A percentile compares a stretch with the other conserved stretches of the same genome.
These are phyloP conservation scores for Pseudomyrmex flavicornis DNA, from an alignment of 1,140 invertebrate species.

Conservation along the genomic window DNA sequence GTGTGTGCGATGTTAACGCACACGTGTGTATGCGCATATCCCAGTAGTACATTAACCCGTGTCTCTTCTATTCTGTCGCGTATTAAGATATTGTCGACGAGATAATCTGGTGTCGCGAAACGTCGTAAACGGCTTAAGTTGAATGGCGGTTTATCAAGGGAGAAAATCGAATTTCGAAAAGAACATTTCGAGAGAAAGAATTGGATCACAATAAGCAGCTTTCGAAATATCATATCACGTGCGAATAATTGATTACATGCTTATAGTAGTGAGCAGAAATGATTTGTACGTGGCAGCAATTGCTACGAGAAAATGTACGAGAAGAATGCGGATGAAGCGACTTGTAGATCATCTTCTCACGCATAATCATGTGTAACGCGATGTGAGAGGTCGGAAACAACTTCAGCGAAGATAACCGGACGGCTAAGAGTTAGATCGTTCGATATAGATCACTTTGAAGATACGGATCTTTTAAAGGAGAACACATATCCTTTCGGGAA, in stretches of 20 bases:
- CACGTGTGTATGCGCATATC: not conserved
- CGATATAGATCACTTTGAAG: constrained; percentile 40
- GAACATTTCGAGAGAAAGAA: too few species aligned
- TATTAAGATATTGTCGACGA: constrained; percentile 20
- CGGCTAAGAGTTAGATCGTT: constrained; percentile 27
- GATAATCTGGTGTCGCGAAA: constrained; percentile 19
- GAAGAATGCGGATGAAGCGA: constrained; percentile 28
- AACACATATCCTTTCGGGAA: constrained; percentile 5
- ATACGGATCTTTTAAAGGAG: constrained; percentile 41
- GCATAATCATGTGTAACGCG: constrained; percentile 40
- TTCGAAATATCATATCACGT: too few species aligned
- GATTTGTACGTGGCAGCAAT: not conserved
- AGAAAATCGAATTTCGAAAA: not conserved
- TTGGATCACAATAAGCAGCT: too few species aligned
- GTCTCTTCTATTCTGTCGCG: not conserved
- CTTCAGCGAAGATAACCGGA: constrained; percentile 28
- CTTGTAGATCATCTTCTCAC: constrained; percentile 26
- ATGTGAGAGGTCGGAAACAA: constrained; percentile 37
- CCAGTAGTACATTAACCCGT: constrained; percentile 59
- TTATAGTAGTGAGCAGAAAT: too few species aligned
- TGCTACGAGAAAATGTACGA: not conserved
- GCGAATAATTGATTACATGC: too few species aligned
- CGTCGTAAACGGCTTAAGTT: constrained; percentile 26
- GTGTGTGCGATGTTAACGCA: not conserved
- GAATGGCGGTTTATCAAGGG: not conserved